phyloP scores from a whole-genome alignment of 2,113 vertebrate genomes.

The Hydrolagus affinis region DNA sequence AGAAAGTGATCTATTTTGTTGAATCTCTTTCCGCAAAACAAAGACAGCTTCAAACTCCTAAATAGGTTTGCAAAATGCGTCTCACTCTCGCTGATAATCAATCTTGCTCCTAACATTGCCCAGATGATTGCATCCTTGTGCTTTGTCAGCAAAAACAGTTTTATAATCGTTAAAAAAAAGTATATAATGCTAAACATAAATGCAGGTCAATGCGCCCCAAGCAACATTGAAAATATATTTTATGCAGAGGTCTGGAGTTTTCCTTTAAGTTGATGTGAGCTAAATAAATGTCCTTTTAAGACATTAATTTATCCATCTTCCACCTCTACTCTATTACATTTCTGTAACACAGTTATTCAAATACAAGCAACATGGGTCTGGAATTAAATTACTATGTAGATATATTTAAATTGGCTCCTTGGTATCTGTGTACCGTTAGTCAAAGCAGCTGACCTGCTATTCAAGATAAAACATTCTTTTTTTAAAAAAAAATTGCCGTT shows the following conservation, averaged over 20 bases:
- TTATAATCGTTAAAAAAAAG: background rate
- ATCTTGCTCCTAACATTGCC: background rate
- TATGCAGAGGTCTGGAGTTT: background rate
- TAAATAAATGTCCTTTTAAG: background rate
- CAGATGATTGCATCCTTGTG: background rate
- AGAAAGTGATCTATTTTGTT: background rate
- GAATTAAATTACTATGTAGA: no score
- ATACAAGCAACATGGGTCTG: no score
- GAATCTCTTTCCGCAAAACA: background rate
- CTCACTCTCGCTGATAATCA: background rate
- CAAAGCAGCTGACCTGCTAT: constrained; percentile 12
- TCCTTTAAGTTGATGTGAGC: background rate
- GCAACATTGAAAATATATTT: background rate
- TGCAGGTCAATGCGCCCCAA: background rate
- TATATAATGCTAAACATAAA: background rate
- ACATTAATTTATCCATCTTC: no score
- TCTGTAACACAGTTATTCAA: no score
- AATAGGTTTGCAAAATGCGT: background rate
- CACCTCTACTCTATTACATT: no score
- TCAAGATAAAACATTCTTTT: background rate
- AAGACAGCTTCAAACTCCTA: background rate
- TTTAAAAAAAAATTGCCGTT: background rate
- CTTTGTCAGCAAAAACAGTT: background rate
- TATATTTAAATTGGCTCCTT: background rate
- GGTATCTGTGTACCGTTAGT: background rate